phyloP scores from a whole-genome alignment of 2,888 invertebrate species.

The Agrochola circellaris region DNA sequence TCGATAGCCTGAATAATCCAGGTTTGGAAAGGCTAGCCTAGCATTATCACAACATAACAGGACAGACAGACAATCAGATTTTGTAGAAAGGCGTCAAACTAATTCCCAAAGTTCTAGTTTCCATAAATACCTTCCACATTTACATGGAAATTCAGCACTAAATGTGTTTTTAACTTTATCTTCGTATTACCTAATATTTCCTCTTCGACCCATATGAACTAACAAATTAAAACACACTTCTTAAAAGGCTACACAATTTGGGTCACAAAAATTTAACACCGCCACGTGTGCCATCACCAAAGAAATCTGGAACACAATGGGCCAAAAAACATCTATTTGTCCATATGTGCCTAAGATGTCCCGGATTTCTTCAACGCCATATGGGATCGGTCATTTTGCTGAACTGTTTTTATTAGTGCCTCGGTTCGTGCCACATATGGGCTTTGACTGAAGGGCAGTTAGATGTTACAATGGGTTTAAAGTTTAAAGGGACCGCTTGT shows the following conservation, averaged over 20 bases:
- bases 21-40: background rate
- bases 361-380: slow-evolving; percentile 66
- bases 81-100: background rate
- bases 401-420: slow-evolving; percentile 64
- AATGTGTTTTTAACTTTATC: background rate
- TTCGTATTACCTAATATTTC: background rate
- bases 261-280: slow-evolving; percentile 46
- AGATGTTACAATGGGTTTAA: slow-evolving; percentile 50
- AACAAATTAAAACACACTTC: slow-evolving; percentile 22
- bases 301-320: slow-evolving; percentile 59
- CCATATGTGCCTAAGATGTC: slow-evolving; percentile 73
- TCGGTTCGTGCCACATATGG: slow-evolving; percentile 75
- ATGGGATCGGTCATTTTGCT: slow-evolving; percentile 71
- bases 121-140: background rate
- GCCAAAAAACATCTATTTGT: slow-evolving; percentile 72
- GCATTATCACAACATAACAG: background rate
- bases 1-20: background rate
- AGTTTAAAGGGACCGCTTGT: slow-evolving; percentile 54
- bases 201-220: background rate
- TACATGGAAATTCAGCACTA: background rate
- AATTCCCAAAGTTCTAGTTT: background rate
- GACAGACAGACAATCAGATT: background rate
- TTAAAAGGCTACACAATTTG: slow-evolving; percentile 40
- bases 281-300: slow-evolving; percentile 56
- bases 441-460: slow-evolving; percentile 47